These are phyloP conservation scores for Myotis findleyi DNA, from an alignment of 2,797 vertebrate species.

Conservation along the genomic window DNA sequence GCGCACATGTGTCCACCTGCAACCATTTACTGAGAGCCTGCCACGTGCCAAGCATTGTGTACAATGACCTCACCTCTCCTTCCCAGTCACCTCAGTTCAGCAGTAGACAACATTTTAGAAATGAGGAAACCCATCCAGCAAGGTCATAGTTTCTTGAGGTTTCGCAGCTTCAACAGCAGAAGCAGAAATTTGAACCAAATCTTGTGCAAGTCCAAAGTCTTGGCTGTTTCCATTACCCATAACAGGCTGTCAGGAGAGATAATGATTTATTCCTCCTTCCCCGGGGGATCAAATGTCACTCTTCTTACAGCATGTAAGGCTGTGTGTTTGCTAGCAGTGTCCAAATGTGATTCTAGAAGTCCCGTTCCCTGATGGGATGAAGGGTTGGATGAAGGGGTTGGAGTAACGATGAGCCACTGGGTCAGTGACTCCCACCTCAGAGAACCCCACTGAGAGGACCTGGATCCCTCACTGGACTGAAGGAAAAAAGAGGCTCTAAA, in stretches of 20 bases:
- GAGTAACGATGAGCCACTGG: not conserved
- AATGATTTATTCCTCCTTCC: not conserved
- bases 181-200: not conserved
- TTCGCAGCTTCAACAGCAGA: not conserved
- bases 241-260: not conserved
- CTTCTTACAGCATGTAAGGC: not conserved
- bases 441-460: not conserved
- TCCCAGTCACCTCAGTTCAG: not conserved
- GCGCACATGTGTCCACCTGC: not conserved
- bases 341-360: constrained; percentile 3
- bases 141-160: not conserved
- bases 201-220: not conserved
- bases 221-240: not conserved
- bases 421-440: not conserved
- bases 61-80: not conserved
- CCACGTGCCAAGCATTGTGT: not conserved
- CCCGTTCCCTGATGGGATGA: not conserved
- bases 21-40: not conserved
- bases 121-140: not conserved
- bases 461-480: not conserved
- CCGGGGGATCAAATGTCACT: not conserved
- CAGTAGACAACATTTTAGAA: not conserved
- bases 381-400: not conserved
- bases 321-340: not conserved
- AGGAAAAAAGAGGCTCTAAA: not conserved